phyloP scores from a whole-genome alignment of 2,113 vertebrate genomes.

The Apteryx owenii region DNA sequence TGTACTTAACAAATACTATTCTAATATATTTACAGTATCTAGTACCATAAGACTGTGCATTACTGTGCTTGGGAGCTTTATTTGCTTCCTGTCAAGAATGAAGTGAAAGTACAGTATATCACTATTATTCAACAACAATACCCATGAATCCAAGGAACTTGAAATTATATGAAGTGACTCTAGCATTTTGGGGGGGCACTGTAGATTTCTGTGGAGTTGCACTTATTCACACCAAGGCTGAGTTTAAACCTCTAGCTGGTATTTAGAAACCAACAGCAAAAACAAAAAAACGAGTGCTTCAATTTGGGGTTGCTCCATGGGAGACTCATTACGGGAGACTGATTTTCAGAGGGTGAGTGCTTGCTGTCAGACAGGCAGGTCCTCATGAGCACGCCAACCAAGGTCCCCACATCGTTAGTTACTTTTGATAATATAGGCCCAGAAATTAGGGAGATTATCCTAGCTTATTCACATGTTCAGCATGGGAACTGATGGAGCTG shows the following conservation, averaged over 20 bases:
- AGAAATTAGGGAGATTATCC: background rate
- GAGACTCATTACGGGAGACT: background rate
- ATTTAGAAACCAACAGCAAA: background rate
- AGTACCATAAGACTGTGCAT: constrained; percentile 63
- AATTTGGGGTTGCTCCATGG: background rate
- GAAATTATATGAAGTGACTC: background rate
- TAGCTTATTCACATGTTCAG: background rate
- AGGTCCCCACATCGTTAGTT: background rate
- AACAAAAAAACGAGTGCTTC: background rate
- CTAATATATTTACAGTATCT: constrained; percentile 73
- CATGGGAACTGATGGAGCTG: background rate
- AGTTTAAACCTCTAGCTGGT: background rate
- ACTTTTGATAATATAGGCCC: background rate
- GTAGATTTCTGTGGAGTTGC: background rate
- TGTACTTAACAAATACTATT: constrained; percentile 66
- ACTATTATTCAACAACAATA: constrained; percentile 11
- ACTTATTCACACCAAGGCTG: background rate
- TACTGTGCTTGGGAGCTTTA: constrained; percentile 54
- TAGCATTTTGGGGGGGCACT: background rate
- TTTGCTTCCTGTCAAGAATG: constrained; percentile 60
- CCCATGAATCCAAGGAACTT: constrained; percentile 1
- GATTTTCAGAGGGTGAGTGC: background rate
- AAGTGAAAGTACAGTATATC: constrained; percentile 51
- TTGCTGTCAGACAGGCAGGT: background rate
- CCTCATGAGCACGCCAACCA: background rate